Evolutionary conservation across 2,797 vertebrate species (phyloP).

Genomic region (Anabacerthia variegaticeps): DNA sequence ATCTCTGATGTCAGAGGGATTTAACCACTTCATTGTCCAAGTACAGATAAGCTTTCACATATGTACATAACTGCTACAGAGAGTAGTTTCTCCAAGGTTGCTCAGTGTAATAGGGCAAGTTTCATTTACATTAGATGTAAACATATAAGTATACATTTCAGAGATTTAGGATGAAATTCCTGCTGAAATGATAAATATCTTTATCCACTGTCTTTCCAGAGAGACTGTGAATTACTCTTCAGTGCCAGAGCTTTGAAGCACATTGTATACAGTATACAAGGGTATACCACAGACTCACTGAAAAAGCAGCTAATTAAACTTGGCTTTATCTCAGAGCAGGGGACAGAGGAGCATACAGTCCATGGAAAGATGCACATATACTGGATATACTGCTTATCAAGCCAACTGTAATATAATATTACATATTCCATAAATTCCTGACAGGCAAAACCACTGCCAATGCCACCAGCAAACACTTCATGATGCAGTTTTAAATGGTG

Average conservation of each 20-base stretch:
- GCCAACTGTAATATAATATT: not conserved
- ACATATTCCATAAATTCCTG: not conserved
- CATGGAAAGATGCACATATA: not conserved
- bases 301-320: not conserved
- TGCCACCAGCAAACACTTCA: not conserved
- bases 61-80: not conserved
- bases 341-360: not conserved
- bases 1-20: not conserved
- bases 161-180: not conserved
- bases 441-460: not conserved
- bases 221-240: not conserved
- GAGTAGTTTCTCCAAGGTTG: not conserved
- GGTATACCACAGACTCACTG: not conserved
- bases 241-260: not conserved
- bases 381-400: not conserved
- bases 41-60: not conserved
- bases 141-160: not conserved
- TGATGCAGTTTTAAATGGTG: not conserved
- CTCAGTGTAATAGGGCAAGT: not conserved
- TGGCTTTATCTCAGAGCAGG: not conserved
- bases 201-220: not conserved
- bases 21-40: not conserved
- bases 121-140: not conserved
- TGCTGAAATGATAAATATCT: not conserved
- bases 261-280: not conserved